Conservation (phyloP, 2,113 vertebrate genomes). For the Microcebus tavaratra region DNA sequence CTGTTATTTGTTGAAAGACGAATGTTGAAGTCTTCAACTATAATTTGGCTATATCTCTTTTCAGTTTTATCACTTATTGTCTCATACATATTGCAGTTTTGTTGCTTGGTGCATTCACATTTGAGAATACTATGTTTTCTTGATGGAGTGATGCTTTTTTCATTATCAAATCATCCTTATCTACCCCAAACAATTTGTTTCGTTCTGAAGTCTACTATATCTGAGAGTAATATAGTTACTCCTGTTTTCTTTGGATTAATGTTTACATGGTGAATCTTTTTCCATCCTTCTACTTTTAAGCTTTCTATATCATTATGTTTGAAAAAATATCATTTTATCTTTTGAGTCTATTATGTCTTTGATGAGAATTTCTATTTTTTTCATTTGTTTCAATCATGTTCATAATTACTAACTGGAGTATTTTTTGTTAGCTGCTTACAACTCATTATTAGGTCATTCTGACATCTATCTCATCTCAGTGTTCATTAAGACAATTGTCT, state of each 20-base stretch:
- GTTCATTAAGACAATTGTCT: neutral
- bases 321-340: neutral
- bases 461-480: neutral
- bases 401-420: neutral
- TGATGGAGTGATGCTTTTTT: neutral
- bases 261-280: neutral
- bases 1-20: neutral
- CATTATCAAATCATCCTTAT: neutral
- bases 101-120: neutral
- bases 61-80: neutral
- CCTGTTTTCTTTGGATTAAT: neutral
- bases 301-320: neutral
- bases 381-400: neutral
- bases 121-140: neutral
- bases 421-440: neutral
- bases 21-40: neutral
- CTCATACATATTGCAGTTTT: neutral
- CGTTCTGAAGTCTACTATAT: neutral
- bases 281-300: neutral
- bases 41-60: neutral
- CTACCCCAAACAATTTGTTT: neutral
- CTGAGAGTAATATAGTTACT: neutral
- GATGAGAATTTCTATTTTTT: neutral
- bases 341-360: neutral
- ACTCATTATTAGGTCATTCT: neutral